These are phyloP conservation scores for Troilus luridus DNA, from an alignment of 2,888 invertebrate genomes.

Conservation along the genomic window DNA sequence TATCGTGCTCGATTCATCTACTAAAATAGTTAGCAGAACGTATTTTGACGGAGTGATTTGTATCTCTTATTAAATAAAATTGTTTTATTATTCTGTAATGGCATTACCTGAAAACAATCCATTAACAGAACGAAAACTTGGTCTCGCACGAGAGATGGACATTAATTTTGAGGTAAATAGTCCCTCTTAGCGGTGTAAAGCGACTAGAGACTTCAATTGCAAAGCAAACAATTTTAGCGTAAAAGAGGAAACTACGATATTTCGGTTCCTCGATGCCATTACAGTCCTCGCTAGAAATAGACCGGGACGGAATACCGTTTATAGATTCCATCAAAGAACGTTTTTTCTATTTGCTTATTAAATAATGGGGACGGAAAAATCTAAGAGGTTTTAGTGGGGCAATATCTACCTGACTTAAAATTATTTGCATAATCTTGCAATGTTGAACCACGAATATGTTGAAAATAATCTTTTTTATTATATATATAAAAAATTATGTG, in stretches of 20 bases:
- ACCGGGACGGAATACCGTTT: background rate
- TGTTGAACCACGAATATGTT: background rate
- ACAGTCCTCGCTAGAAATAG: background rate
- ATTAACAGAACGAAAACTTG: background rate
- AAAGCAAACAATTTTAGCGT: background rate
- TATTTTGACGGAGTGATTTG: background rate
- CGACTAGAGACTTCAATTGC: constrained; percentile 33
- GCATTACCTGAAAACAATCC: constrained; percentile 3
- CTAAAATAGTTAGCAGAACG: background rate
- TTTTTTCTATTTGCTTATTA: constrained; percentile 9
- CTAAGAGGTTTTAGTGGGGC: background rate
- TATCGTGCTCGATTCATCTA: too few relatives aligned
- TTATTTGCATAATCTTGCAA: background rate
- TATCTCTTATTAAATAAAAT: background rate
- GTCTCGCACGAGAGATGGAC: background rate
- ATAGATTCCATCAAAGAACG: background rate
- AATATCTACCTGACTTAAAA: background rate
- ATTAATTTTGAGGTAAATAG: background rate
- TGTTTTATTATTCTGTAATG: background rate
- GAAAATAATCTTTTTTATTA: background rate
- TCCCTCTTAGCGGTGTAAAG: background rate
- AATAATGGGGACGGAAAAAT: background rate
- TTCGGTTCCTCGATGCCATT: background rate
- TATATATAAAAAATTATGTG: too few relatives aligned
- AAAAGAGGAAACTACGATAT: background rate